A percentile compares a stretch with the other conserved stretches of the same genome.
Conservation (phyloP, 92 coral and sea anemone species). For the Zoanthus solanderi region DNA sequence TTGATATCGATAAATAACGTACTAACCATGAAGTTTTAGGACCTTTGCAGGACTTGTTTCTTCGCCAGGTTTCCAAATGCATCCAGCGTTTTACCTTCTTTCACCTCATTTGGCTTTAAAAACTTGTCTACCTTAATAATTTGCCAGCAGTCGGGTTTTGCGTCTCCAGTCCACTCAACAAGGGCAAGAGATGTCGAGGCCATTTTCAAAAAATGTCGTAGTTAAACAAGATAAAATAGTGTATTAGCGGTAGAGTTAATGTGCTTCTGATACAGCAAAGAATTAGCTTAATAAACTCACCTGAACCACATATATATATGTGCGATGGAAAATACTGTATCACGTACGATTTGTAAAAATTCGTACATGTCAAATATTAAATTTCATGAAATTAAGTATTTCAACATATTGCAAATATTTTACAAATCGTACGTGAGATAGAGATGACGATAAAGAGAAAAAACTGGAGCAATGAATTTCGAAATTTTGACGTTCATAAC, state of each 20-base stretch:
- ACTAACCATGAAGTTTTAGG: background rate
- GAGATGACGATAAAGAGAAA: constrained; percentile 1
- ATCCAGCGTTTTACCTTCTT: constrained; percentile 3
- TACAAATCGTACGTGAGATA: constrained; percentile 3
- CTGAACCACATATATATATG: background rate
- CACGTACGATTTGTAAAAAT: constrained; percentile 5
- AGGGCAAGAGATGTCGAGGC: constrained; percentile 16
- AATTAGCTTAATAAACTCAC: background rate
- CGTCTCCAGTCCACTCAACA: constrained; percentile 2
- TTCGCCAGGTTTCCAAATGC: background rate
- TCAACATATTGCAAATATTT: background rate
- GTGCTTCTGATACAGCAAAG: constrained; percentile 1
- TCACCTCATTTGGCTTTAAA: background rate
- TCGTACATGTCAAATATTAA: background rate
- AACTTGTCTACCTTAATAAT: background rate
- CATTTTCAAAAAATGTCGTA: background rate
- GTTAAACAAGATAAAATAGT: background rate
- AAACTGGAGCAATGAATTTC: background rate
- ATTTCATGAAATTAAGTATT: background rate
- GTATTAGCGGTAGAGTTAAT: constrained; percentile 1
- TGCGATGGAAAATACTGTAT: background rate
- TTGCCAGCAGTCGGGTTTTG: constrained; percentile 4
- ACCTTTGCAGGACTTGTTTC: background rate
- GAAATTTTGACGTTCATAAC: background rate
- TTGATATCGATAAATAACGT: background rate